Conservation (phyloP, 1,140 invertebrate genomes). For the Lepidotrigona ventralis region DNA sequence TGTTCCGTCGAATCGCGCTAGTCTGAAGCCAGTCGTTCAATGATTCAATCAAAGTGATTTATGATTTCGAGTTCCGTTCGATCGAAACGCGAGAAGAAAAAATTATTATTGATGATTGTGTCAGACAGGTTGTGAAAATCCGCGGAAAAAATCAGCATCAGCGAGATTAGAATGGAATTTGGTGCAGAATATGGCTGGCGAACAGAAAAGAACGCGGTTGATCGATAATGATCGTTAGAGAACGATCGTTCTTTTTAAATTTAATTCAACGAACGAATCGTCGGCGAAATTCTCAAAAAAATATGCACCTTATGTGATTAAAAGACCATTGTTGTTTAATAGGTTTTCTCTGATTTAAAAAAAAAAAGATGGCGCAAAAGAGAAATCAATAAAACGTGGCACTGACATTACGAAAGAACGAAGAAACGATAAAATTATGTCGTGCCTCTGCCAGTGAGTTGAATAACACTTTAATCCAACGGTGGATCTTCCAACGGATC, state of each 20-base stretch:
- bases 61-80: background rate
- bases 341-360: too few relatives aligned
- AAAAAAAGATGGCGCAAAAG: too few relatives aligned
- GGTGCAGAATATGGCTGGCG: conserved; percentile 32
- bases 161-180: conserved; percentile 45
- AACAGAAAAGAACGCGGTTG: conserved; percentile 44
- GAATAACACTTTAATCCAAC: background rate
- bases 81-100: background rate
- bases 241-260: conserved; percentile 18
- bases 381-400: too few relatives aligned
- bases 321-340: too few relatives aligned
- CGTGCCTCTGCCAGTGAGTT: background rate
- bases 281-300: background rate
- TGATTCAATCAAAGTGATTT: background rate
- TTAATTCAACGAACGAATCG: background rate
- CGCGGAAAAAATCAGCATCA: conserved; percentile 16
- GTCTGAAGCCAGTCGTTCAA: too few relatives aligned
- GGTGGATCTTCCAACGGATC: background rate
- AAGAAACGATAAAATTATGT: too few relatives aligned
- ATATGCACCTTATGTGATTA: background rate
- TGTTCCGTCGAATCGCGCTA: too few relatives aligned
- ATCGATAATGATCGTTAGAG: conserved; percentile 68
- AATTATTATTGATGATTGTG: background rate
- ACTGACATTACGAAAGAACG: too few relatives aligned
- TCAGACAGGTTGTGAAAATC: background rate